Conservation (phyloP, 2,797 vertebrate species). For the Capromys pilorides region DNA sequence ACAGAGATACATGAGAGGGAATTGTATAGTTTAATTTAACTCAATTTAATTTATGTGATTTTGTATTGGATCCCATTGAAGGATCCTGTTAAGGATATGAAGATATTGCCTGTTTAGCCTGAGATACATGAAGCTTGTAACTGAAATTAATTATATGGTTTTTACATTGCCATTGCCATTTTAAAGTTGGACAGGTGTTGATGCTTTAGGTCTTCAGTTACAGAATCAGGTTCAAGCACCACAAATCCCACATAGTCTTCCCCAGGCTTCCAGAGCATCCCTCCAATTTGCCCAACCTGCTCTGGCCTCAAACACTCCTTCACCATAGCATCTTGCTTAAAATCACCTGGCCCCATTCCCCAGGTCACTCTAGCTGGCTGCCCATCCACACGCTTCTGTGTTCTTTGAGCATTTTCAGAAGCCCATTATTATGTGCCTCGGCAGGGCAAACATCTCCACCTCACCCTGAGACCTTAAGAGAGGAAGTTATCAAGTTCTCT, state of each 20-base stretch:
- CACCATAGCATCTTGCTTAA: slow-evolving; percentile 87
- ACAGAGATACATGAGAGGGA: slow-evolving; percentile 58
- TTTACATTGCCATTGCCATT: slow-evolving; percentile 87
- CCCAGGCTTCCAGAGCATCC: slow-evolving; percentile 79
- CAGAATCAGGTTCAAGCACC: slow-evolving; percentile 78
- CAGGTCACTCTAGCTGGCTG: slow-evolving; percentile 90
- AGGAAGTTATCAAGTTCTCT: slow-evolving; percentile 93
- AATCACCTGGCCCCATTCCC: slow-evolving; percentile 86
- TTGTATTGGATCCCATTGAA: slow-evolving; percentile 69
- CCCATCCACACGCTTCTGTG: slow-evolving; percentile 94
- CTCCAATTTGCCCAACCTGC: slow-evolving; percentile 85
- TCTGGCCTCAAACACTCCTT: slow-evolving; percentile 88
- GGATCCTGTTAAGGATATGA: slow-evolving; percentile 80
- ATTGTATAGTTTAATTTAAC: slow-evolving; percentile 72
- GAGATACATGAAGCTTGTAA: slow-evolving; percentile 82
- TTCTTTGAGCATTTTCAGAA: slow-evolving; percentile 93
- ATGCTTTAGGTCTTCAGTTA: slow-evolving; percentile 85
- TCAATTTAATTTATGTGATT: slow-evolving; percentile 75
- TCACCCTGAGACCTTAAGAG: slow-evolving; percentile 90
- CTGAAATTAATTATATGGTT: slow-evolving; percentile 90
- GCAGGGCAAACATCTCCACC: slow-evolving; percentile 91
- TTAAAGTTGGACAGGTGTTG: slow-evolving; percentile 88
- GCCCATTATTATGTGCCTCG: slow-evolving; percentile 93
- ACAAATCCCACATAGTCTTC: slow-evolving; percentile 85
- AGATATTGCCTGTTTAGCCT: slow-evolving; percentile 76